Base-by-base conservation (phyloP, 2,113 vertebrate species). In the Hemiprocne comata region DNA sequence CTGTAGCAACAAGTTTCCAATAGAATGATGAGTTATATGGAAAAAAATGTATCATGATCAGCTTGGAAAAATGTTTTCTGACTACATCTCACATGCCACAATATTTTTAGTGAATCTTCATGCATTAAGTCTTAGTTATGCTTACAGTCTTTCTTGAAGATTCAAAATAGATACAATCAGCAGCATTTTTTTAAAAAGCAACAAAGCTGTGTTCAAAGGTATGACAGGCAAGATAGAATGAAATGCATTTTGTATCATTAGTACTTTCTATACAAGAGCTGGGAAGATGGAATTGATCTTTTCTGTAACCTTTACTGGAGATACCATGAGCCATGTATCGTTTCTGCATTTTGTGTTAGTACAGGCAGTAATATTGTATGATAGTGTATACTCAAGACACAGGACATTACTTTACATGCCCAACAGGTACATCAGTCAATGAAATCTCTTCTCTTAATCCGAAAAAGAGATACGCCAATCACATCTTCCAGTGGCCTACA, bases 51-150 rank as follows among this genome's bases (percentile, higher is more conserved):
- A 4, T 86, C 54, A n/a, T 17, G 13, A 69, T 84, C 57, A 74
- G 12, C 17, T 17, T 48, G 17, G 23, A 84, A 46, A 20, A 73
- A 61, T 57, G 5, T n/a, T 75, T 83, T 88, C 42, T n/a, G 51
- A 83, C 38, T 72, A n/a, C 10, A 15, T 29, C 13, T 85, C 25
- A 5, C 7, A 5, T 29, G 20, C 57, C 2, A 3, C 26, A 6
- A n/a, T 83, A 14, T 11, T 79, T 83, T 83, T 55, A 50, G 26
- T 76, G 54, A 57, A 17, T 79, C 1, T 4, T 85, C 33, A 13
- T 0, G 0, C 18, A 10, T 53, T 76, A 57, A 36, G 44, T n/a
- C 36, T 86, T 75, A 60, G 2, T 8, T 61, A 18, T 31, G 10
- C 13, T 83, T 81, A n/a, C 14, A 26, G 11, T 50, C 26, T 57